Evolutionary conservation across 2,888 invertebrate species (phyloP).

Genomic region (Tiphia femorata): DNA sequence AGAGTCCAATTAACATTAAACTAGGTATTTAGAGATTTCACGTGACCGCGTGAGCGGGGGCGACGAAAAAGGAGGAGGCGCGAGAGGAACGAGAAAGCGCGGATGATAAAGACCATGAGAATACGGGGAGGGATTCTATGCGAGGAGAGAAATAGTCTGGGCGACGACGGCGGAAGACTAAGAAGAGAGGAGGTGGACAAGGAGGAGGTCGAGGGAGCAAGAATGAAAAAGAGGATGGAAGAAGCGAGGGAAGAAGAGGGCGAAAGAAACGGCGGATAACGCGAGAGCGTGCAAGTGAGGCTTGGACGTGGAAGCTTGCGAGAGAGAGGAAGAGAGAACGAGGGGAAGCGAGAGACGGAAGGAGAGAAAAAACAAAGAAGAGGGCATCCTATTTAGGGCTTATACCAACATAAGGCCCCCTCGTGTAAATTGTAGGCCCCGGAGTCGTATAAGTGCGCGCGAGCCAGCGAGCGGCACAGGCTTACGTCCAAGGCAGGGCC

Average conservation of each 20-base stretch:
- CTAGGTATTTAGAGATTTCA: conserved; percentile 62
- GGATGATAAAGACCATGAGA: no score
- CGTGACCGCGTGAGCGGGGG: conserved; percentile 44
- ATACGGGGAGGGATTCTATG: no score
- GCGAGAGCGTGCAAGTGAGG: no score
- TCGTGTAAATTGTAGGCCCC: conserved; percentile 63
- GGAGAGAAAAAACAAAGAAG: conserved; percentile 13
- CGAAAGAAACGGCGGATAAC: no score
- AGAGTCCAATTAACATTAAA: conserved; percentile 62
- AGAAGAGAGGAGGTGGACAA: background rate
- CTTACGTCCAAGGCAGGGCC: conserved; percentile 7
- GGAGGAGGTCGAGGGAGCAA: background rate
- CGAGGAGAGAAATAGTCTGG: conserved; percentile 11
- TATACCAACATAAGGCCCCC: conserved; percentile 54
- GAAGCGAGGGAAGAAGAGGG: conserved; percentile 8
- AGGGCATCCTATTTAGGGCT: conserved; percentile 50
- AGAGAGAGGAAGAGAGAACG: background rate
- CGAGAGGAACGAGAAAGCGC: no score
- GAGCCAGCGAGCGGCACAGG: conserved; percentile 19
- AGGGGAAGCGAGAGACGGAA: conserved; percentile 1
- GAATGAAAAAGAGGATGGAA: conserved; percentile 6
- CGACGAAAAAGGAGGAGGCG: conserved; percentile 16
- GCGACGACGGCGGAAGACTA: conserved; percentile 1
- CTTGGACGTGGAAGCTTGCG: no score
- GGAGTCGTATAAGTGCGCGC: conserved; percentile 56